A percentile compares a stretch with the other conserved stretches of the same genome.
phyloP scores from a whole-genome alignment of 2,797 vertebrate genomes.

The Trichosurus vulpecula region DNA sequence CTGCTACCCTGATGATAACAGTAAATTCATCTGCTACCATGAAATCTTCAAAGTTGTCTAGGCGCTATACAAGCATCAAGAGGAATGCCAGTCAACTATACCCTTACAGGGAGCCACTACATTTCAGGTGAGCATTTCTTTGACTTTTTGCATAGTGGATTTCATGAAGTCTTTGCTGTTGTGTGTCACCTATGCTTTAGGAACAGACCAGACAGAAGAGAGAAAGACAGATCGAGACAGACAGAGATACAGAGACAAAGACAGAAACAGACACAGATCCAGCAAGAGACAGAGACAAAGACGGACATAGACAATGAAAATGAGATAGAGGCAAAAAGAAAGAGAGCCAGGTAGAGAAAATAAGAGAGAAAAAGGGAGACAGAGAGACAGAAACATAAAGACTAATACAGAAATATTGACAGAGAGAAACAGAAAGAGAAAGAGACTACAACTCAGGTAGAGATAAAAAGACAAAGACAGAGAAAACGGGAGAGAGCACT shows the following conservation, averaged over 20 bases:
- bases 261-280: not conserved
- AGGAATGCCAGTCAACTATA: conserved; percentile 89
- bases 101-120: conserved; percentile 87
- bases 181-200: not conserved
- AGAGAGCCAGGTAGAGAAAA: not conserved
- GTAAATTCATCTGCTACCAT: conserved; percentile 78
- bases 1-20: conserved; percentile 82
- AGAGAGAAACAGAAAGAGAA: not conserved
- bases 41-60: conserved; percentile 84
- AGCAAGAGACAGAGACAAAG: not conserved
- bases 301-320: not conserved
- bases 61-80: conserved; percentile 87
- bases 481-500: not conserved
- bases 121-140: conserved; percentile 85
- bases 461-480: not conserved
- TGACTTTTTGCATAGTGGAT: not conserved
- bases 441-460: not conserved
- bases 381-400: not conserved
- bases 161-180: not conserved
- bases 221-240: not conserved
- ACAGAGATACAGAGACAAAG: fast-evolving
- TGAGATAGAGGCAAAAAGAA: not conserved
- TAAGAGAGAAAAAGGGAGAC: not conserved
- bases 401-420: not conserved
- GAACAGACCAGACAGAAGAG: not conserved